phyloP scores from a whole-genome alignment of 2,888 invertebrate species.

The Epinotia demarniana region DNA sequence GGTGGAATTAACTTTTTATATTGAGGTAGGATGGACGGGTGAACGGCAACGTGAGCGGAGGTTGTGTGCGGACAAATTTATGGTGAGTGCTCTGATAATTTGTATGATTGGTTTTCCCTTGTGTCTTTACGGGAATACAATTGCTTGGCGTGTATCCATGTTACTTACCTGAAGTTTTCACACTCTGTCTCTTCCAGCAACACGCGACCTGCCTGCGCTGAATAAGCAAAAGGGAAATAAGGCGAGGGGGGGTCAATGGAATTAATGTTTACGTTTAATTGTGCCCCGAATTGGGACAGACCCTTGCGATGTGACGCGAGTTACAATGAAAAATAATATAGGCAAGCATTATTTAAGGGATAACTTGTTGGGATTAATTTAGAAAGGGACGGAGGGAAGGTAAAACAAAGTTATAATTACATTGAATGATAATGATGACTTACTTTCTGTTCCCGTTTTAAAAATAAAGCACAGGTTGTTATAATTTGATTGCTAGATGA shows the following conservation, averaged over 20 bases:
- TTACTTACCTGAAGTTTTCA: neutral
- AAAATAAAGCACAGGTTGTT: conserved; percentile 11
- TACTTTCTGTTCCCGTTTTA: neutral
- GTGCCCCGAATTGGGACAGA: conserved; percentile 73
- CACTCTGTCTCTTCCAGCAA: conserved; percentile 56
- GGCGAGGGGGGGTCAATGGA: conserved; percentile 74
- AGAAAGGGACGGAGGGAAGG: conserved; percentile 27
- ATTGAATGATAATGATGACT: conserved; percentile 17
- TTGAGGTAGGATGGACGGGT: too few species aligned
- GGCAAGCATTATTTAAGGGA: conserved; percentile 40
- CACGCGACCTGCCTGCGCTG: conserved; percentile 62
- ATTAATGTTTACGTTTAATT: conserved; percentile 84
- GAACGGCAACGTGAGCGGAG: too few species aligned
- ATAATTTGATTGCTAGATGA: neutral
- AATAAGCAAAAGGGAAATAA: conserved; percentile 83
- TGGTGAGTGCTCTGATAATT: too few species aligned
- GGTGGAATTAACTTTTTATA: too few species aligned
- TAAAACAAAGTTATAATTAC: conserved; percentile 25
- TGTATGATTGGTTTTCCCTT: too few species aligned
- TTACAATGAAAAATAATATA: conserved; percentile 48
- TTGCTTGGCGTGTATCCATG: too few species aligned
- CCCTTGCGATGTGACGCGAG: conserved; percentile 63
- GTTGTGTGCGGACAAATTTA: too few species aligned
- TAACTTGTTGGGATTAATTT: conserved; percentile 36
- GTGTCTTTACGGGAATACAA: too few species aligned